phyloP scores from a whole-genome alignment of 2,888 invertebrate species.

The Chymomyza fuscimana region DNA sequence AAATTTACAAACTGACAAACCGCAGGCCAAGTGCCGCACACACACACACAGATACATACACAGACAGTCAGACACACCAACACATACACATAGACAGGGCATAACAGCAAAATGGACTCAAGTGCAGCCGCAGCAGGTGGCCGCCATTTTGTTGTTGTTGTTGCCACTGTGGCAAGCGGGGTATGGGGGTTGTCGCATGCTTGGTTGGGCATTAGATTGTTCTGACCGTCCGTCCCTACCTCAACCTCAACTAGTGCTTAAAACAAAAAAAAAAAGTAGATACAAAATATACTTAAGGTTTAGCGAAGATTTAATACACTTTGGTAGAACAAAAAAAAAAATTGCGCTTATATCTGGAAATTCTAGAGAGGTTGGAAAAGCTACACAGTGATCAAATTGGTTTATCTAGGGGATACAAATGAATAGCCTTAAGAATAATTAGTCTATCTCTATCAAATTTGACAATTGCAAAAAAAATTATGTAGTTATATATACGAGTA shows the following conservation, averaged over 20 bases:
- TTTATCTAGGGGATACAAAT: too few relatives aligned
- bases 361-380: too few relatives aligned
- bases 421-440: too few relatives aligned
- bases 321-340: background rate
- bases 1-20: conserved; percentile 58
- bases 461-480: too few relatives aligned
- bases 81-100: conserved; percentile 45
- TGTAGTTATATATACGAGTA: too few relatives aligned
- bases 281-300: too few relatives aligned
- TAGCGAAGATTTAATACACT: background rate
- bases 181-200: conserved; percentile 1
- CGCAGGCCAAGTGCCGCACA: conserved; percentile 29
- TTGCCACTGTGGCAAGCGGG: conserved; percentile 11
- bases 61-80: conserved; percentile 5
- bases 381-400: too few relatives aligned
- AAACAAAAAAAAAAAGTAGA: too few relatives aligned
- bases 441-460: too few relatives aligned
- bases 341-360: too few relatives aligned
- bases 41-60: conserved; percentile 13
- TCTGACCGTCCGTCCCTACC: background rate
- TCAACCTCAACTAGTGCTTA: background rate
- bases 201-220: background rate
- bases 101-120: conserved; percentile 62
- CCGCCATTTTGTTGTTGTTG: conserved; percentile 41
- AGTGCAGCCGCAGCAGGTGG: conserved; percentile 74